phyloP scores from a whole-genome alignment of 2,888 invertebrate species.

The Serripes groenlandicus region DNA sequence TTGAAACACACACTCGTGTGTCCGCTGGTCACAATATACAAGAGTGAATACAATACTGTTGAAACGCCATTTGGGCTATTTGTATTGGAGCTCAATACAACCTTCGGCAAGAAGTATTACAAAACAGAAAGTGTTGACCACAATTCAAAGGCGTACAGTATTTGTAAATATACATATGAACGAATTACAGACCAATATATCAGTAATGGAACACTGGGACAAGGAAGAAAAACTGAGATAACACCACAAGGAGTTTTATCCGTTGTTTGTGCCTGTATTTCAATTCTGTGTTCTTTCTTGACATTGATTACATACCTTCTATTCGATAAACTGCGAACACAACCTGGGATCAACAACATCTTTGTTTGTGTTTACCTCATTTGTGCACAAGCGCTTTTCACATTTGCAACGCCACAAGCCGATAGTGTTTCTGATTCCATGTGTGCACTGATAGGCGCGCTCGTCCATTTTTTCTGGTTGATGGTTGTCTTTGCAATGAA shows the following conservation, averaged over 20 bases:
- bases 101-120: neutral
- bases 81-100: neutral
- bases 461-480: constrained; percentile 62
- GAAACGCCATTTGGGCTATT: neutral
- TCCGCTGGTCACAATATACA: neutral
- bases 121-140: neutral
- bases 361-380: constrained; percentile 33
- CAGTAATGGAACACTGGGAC: neutral
- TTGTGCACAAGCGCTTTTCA: constrained; percentile 46
- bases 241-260: constrained; percentile 20
- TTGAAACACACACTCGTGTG: too few relatives aligned
- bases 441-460: constrained; percentile 38
- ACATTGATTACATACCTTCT: constrained; percentile 44
- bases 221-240: neutral
- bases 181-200: neutral
- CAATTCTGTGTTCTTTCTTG: constrained; percentile 32
- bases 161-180: neutral
- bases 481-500: constrained; percentile 44
- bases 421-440: neutral
- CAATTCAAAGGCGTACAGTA: neutral
- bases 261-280: constrained; percentile 30
- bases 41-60: neutral
- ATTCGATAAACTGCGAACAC: constrained; percentile 44
- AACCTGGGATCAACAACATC: constrained; percentile 61
- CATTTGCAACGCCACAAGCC: constrained; percentile 40